Base-by-base conservation (phyloP, 2,888 invertebrate species). In the Phania funesta region DNA sequence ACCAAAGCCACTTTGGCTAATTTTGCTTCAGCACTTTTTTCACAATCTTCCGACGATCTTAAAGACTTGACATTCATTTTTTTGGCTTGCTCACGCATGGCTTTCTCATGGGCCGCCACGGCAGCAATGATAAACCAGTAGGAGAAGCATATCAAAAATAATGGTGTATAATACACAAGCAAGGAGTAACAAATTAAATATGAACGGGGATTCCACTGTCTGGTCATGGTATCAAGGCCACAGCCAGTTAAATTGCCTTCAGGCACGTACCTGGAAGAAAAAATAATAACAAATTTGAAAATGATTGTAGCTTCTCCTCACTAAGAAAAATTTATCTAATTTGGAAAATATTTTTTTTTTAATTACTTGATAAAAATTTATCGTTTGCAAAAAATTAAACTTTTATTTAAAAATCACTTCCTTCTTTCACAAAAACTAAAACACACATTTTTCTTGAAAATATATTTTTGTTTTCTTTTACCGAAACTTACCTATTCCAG, bases 231-330 rank as follows among this genome's bases (percentile, higher is more conserved):
- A 85, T 92, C 92, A 38, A 92, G 92, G 74, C 92, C 93, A 85
- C 94, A 94, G 16, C 93, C 92, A 3, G 93, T 93, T 91, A 93
- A 92, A 86, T 93, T 93, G 20, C 94, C 94, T 87, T 94, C 94
- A 9, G 93, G 93, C 9, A 93, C 93, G 86, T 93, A 94, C 88
- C 92, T 85, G 20, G 2, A 56, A 79, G 29, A 20, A 11, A 11
- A 22, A 7, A n/a, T 0, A 54, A 52, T 3, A 16, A 6, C 8
- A 16, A 11, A 22, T 3, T 9, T 22, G 7, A 20, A 20, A 18
- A 2, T 3, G 9, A 20, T n/a, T n/a, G n/a, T n/a, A n/a, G n/a
- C n/a, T n/a, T n/a, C n/a, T n/a, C n/a, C n/a, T n/a, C n/a, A n/a
- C n/a, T n/a, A n/a, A n/a, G n/a, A n/a, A n/a, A n/a, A n/a, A n/a